phyloP scores from a whole-genome alignment of 1,140 invertebrate species.

The Campoletis sonorensis region DNA sequence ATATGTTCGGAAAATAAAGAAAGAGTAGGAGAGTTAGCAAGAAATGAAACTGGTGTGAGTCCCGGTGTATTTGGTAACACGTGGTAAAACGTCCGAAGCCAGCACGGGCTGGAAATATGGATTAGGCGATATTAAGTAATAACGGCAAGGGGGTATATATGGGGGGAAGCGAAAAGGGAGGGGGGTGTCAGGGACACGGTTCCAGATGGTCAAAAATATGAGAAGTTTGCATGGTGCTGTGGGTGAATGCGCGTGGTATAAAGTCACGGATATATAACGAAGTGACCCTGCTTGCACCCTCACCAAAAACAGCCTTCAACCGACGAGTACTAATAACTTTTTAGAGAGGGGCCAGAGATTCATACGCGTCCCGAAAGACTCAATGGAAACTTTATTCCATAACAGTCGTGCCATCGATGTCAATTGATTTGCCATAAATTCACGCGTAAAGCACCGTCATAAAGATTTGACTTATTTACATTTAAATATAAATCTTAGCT shows the following conservation, averaged over 20 bases:
- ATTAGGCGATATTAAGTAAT: conserved; percentile 66
- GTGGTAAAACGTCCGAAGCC: conserved; percentile 38
- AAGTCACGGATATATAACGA: conserved; percentile 50
- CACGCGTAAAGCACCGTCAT: not conserved
- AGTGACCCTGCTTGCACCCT: conserved; percentile 18
- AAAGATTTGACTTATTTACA: not conserved
- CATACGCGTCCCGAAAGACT: conserved; percentile 38
- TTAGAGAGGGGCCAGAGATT: conserved; percentile 20
- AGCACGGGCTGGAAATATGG: conserved; percentile 50
- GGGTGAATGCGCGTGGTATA: conserved; percentile 41
- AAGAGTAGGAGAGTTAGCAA: not conserved
- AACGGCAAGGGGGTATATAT: conserved; percentile 52
- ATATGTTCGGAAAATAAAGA: not conserved
- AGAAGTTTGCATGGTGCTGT: conserved; percentile 58
- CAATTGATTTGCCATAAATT: conserved; percentile 31
- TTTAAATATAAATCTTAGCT: not conserved
- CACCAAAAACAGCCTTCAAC: not conserved
- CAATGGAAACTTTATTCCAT: conserved; percentile 13
- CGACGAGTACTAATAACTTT: conserved; percentile 20
- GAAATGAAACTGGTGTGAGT: conserved; percentile 5
- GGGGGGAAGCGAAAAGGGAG: not conserved
- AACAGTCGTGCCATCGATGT: conserved; percentile 21
- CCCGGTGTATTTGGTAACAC: conserved; percentile 41
- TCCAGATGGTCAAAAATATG: conserved; percentile 68
- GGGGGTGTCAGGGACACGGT: conserved; percentile 39